Base-by-base conservation (phyloP, 2,797 vertebrate genomes). In the Channa striata region DNA sequence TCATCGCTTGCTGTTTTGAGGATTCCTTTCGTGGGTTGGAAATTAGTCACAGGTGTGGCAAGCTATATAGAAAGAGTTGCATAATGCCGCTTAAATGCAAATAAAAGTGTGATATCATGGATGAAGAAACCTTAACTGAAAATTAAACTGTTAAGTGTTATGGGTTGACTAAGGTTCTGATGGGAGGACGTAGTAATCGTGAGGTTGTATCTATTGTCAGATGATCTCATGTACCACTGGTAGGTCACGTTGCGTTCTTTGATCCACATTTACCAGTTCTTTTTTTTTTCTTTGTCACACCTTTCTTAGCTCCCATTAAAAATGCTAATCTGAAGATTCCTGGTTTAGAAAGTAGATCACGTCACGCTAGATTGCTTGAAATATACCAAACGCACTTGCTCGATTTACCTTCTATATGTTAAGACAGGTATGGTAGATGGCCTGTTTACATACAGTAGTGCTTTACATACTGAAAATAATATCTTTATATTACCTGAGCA, bases 161-260 rank as follows among this genome's bases (percentile, higher is more conserved):
- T 57, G 56, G 46, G 11, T 37, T n/a, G 20, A 51, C 30, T 25
- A 25, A 42, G 43, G 19, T 50, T 63, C 58, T 54, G 39, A 51
- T 30, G 9, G 42, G 19, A 13, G 36, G 23, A 3, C 25, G 37
- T 48, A 61, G 20, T 46, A 64, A 54, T 65, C 63, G 57, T 46
- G 39, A 47, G 57, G 44, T 58, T 34, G 17, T 64, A 82, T 74
- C 51, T 66, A 12, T 50, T 63, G 34, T 36, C 39, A 49, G 36
- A 30, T 70, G 43, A 68, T 59, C 57, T 59, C n/a, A 6, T 61
- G 59, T 52, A 37, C 53, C 47, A 43, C 20, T 17, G 48, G 20
- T 11, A 19, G 25, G 17, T 67, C 46, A 72, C 47, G 34, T 46
- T 44, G 10, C 21, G 36, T 39, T 46, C 54, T 59, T 42, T 80